Conservation (phyloP, 2,113 vertebrate genomes). For the Antechinus flavipes region DNA sequence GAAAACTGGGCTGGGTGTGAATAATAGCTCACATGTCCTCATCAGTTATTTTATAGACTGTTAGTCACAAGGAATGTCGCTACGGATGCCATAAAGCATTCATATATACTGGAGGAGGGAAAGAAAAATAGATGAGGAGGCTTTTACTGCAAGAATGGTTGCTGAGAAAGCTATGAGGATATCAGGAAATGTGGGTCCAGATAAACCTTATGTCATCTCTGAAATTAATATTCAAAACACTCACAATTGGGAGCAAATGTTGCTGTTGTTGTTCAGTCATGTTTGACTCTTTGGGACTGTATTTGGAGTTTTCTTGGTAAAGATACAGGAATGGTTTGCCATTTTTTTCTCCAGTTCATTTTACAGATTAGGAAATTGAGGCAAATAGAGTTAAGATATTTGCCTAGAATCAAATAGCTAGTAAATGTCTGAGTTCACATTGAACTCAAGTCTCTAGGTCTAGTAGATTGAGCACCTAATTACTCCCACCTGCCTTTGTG, state of each 20-base stretch:
- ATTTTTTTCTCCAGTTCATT: background rate
- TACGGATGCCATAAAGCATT: background rate
- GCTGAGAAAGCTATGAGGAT: slow-evolving; percentile 17
- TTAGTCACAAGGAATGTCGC: slow-evolving; percentile 40
- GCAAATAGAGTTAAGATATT: background rate
- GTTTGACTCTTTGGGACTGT: background rate
- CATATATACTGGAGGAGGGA: slow-evolving; percentile 45
- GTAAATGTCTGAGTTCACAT: background rate
- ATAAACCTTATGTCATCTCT: background rate
- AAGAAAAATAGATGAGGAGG: background rate
- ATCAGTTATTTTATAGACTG: slow-evolving; percentile 44
- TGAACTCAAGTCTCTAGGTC: background rate
- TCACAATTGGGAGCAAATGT: background rate
- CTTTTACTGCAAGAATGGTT: slow-evolving; percentile 19
- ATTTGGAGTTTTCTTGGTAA: background rate
- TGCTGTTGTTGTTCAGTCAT: background rate
- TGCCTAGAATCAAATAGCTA: background rate
- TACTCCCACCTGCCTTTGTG: background rate
- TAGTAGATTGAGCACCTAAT: background rate
- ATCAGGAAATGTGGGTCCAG: background rate
- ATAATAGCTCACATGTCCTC: slow-evolving; percentile 63
- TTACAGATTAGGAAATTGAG: background rate
- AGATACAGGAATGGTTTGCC: background rate
- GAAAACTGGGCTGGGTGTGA: slow-evolving; percentile 47
- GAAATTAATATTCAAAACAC: background rate